Conservation (phyloP, 2,888 invertebrate species). For the Subacronicta megacephala region DNA sequence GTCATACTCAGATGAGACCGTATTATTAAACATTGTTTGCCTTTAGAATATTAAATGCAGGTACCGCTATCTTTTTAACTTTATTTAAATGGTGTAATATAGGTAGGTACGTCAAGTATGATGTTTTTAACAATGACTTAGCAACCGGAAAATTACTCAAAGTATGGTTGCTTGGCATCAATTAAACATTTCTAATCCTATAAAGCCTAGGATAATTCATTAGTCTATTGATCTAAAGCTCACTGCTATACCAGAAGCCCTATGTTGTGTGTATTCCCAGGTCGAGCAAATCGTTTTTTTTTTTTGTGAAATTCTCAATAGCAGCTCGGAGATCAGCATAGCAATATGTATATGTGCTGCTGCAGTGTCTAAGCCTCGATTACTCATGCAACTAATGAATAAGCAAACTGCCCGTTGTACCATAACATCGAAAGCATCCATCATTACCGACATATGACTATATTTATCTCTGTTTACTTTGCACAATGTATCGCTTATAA, state of each 20-base stretch:
- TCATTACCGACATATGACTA: slow-evolving; percentile 42
- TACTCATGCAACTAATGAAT: slow-evolving; percentile 16
- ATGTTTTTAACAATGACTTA: too few relatives aligned
- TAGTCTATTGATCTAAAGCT: too few relatives aligned
- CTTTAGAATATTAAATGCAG: slow-evolving; percentile 14
- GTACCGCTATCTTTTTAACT: background rate
- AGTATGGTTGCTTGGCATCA: background rate
- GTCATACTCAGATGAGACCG: slow-evolving; percentile 33
- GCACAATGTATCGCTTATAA: slow-evolving; percentile 9
- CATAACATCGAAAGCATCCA: slow-evolving; percentile 38
- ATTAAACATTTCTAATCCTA: background rate
- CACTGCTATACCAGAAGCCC: too few relatives aligned
- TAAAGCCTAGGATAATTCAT: background rate
- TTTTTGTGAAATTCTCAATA: too few relatives aligned
- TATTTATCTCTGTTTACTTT: slow-evolving; percentile 33
- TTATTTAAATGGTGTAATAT: background rate
- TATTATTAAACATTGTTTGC: slow-evolving; percentile 49
- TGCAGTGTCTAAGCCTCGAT: slow-evolving; percentile 7
- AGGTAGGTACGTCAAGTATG: background rate
- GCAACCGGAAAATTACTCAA: too few relatives aligned
- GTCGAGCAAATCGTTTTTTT: too few relatives aligned
- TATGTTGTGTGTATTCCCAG: too few relatives aligned
- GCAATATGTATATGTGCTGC: background rate
- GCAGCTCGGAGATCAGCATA: too few relatives aligned
- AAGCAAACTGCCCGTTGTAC: slow-evolving; percentile 6